Conservation (phyloP, 2,113 vertebrate genomes). For the Ameiurus melas region DNA sequence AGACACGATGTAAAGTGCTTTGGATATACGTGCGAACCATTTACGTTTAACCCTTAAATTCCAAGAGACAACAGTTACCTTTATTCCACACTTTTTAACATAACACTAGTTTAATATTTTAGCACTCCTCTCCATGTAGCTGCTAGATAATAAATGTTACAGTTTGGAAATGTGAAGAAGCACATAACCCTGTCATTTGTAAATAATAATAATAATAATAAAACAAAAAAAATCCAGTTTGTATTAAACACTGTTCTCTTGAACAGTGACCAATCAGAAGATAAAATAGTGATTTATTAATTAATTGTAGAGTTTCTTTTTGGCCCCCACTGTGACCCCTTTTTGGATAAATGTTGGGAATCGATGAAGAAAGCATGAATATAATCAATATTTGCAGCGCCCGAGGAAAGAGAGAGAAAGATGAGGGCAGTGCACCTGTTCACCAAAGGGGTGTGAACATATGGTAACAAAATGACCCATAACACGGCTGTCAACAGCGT, state of each 20-base stretch:
- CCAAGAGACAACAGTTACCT: neutral
- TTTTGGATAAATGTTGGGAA: neutral
- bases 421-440: constrained; percentile 44
- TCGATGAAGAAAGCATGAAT: constrained; percentile 8
- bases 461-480: constrained; percentile 20
- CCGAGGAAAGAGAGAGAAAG: neutral
- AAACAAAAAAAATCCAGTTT: no score
- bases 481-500: constrained; percentile 21
- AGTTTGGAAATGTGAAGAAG: neutral
- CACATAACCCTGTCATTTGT: neutral
- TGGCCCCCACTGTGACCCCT: neutral
- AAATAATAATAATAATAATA: no score
- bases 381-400: neutral
- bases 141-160: neutral
- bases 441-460: neutral
- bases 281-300: neutral
- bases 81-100: neutral
- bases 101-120: neutral
- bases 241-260: neutral
- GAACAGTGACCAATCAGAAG: neutral
- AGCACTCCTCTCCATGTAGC: neutral
- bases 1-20: no score
- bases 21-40: no score
- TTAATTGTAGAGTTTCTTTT: neutral
- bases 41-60: neutral